Evolutionary conservation across 2,888 invertebrate species (phyloP).

Genomic region (Apodemia duryi): DNA sequence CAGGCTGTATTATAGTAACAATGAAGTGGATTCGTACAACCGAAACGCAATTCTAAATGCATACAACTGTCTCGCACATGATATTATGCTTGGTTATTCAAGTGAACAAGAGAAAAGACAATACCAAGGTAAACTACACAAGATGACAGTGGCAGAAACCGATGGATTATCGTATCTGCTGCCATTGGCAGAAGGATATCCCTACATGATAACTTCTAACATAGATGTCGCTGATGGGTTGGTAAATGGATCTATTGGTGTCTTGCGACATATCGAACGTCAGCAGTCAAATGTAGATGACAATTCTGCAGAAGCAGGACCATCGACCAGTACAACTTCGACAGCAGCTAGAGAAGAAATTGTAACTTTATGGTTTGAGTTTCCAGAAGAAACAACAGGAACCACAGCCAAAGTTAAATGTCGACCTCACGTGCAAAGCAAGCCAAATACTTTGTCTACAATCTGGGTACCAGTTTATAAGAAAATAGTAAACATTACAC

Average conservation of each 20-base stretch:
- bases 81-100: slow-evolving; percentile 32
- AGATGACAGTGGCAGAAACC: slow-evolving; percentile 32
- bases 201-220: slow-evolving; percentile 34
- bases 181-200: slow-evolving; percentile 31
- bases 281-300: slow-evolving; percentile 22
- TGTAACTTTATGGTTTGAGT: slow-evolving; percentile 30
- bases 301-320: slow-evolving; percentile 27
- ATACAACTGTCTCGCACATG: slow-evolving; percentile 31
- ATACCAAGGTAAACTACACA: slow-evolving; percentile 31
- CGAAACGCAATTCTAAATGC: slow-evolving; percentile 30
- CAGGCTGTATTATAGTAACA: slow-evolving; percentile 37
- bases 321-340: slow-evolving; percentile 26
- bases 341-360: slow-evolving; percentile 28
- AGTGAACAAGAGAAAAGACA: no score
- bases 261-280: slow-evolving; percentile 31
- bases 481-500: slow-evolving; percentile 31
- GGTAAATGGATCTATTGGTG: slow-evolving; percentile 27
- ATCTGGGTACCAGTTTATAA: slow-evolving; percentile 28
- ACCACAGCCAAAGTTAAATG: slow-evolving; percentile 27
- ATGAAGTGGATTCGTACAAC: slow-evolving; percentile 38
- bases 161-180: slow-evolving; percentile 32
- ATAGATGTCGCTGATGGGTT: slow-evolving; percentile 32
- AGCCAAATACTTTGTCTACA: slow-evolving; percentile 26
- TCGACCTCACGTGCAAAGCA: slow-evolving; percentile 26
- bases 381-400: slow-evolving; percentile 28